Percentiles rank a stretch among this genome's conserved stretches.
These are phyloP conservation scores for Nephila pilipes DNA, from an alignment of 1,140 invertebrate species.

Conservation along the genomic window DNA sequence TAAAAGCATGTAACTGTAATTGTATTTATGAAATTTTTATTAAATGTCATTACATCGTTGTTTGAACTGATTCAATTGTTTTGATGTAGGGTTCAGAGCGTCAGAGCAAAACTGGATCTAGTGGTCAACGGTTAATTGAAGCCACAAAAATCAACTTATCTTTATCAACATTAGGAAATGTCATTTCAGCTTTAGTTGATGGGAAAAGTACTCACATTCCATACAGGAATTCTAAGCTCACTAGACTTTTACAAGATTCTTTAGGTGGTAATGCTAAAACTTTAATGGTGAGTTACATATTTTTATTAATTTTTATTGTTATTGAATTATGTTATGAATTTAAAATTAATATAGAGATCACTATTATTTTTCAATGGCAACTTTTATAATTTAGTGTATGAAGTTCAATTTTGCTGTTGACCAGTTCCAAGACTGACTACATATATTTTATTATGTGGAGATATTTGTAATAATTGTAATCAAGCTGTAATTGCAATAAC, in stretches of 20 bases:
- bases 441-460: no score
- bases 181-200: slow-evolving; percentile 96
- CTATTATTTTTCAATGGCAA: background rate
- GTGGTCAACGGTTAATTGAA: slow-evolving; percentile 93
- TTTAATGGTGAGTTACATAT: slow-evolving; percentile 87
- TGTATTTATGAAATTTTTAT: no score
- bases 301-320: background rate
- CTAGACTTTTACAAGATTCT: slow-evolving; percentile 95
- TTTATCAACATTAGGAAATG: slow-evolving; percentile 95
- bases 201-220: slow-evolving; percentile 96
- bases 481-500: no score
- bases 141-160: slow-evolving; percentile 98
- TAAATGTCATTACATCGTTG: background rate
- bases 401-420: background rate
- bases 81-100: slow-evolving; percentile 88
- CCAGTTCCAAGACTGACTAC: no score
- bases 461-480: no score
- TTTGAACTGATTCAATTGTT: slow-evolving; percentile 70
- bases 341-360: background rate
- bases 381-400: no score
- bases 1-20: no score
- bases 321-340: background rate
- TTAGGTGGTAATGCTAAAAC: slow-evolving; percentile 98
- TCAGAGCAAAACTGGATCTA: slow-evolving; percentile 95
- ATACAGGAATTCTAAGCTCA: slow-evolving; percentile 96